These are phyloP conservation scores for Balearica regulorum DNA, from an alignment of 2,797 vertebrate genomes.

Conservation along the genomic window DNA sequence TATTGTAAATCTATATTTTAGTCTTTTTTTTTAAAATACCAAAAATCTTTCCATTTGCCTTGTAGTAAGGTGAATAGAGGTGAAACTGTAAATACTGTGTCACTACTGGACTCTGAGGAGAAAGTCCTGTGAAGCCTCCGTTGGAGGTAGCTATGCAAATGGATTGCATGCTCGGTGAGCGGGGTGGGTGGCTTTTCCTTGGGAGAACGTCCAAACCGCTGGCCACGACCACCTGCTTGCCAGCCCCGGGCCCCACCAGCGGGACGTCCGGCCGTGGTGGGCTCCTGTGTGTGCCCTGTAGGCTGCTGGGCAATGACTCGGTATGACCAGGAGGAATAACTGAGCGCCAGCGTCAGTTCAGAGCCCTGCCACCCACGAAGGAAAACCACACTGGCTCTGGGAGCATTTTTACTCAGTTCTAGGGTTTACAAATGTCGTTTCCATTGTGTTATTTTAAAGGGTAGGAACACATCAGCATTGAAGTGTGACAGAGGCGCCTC, in stretches of 20 bases:
- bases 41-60: background rate
- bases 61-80: background rate
- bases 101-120: background rate
- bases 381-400: background rate
- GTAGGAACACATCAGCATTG: background rate
- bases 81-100: background rate
- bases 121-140: background rate
- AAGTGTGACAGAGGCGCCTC: background rate
- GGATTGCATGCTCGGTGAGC: too few species aligned
- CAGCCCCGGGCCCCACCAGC: background rate
- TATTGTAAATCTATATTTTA: background rate
- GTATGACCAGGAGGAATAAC: background rate
- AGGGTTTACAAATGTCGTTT: background rate
- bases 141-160: background rate
- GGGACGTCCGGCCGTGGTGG: rapidly evolving
- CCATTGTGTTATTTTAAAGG: background rate
- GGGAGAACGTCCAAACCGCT: too few species aligned
- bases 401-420: background rate
- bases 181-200: background rate
- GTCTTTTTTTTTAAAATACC: background rate
- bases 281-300: rapidly evolving
- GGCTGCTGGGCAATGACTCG: too few species aligned
- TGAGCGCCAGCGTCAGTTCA: rapidly evolving
- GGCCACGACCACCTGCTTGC: rapidly evolving
- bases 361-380: rapidly evolving